Percentiles rank a stretch among this genome's conserved stretches.
Evolutionary conservation across 64 coral and sea anemone genomes (phyloP).

Genomic region (Orbicella faveolata): DNA sequence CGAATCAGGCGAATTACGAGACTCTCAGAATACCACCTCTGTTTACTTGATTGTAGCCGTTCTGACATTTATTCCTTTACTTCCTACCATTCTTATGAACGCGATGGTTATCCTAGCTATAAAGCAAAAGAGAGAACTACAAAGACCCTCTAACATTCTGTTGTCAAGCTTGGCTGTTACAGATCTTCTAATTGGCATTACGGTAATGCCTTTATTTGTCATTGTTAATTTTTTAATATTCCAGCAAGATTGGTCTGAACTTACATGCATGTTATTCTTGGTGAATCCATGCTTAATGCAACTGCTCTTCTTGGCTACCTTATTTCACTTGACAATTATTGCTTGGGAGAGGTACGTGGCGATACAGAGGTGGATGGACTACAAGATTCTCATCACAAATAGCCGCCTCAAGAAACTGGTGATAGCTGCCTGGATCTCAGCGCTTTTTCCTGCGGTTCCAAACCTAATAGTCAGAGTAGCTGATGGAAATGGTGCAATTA

Average conservation of each 20-base stretch:
- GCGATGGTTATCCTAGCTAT: not conserved
- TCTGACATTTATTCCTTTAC: not conserved
- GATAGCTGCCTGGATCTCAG: not conserved
- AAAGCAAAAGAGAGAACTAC: not conserved
- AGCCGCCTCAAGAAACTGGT: not conserved
- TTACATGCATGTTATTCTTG: not conserved
- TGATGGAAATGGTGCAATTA: not conserved
- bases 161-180: not conserved
- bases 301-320: not conserved
- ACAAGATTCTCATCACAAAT: not conserved
- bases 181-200: not conserved
- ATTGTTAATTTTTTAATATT: not conserved
- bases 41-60: not conserved
- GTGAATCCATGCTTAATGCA: not conserved
- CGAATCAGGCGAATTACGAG: not conserved
- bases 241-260: not conserved
- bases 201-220: not conserved
- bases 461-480: not conserved
- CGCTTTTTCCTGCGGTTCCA: not conserved
- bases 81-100: not conserved
- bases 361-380: not conserved
- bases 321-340: not conserved
- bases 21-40: not conserved
- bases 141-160: not conserved
- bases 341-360: constrained; percentile 2